A percentile compares a stretch with the other conserved stretches of the same genome.
phyloP scores from a whole-genome alignment of 2,797 vertebrate species.

The Catostomus latipinnis region DNA sequence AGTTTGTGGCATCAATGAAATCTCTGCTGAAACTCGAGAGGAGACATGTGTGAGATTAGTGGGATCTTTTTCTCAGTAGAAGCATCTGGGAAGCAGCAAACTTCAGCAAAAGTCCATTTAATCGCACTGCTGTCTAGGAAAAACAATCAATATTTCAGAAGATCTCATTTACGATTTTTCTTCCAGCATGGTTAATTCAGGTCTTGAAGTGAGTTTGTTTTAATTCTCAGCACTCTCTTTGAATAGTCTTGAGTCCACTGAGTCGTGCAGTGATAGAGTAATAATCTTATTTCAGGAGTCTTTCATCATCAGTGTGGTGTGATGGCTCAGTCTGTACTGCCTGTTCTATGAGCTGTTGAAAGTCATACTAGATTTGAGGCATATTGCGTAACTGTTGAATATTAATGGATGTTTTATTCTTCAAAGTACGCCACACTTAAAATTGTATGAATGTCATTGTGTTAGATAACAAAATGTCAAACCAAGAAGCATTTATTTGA shows the following conservation, averaged over 20 bases:
- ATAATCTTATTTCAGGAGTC: conserved; percentile 37
- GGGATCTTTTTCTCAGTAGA: no score
- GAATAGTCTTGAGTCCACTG: neutral
- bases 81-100: no score
- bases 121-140: no score
- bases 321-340: conserved; percentile 13
- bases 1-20: no score
- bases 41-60: no score
- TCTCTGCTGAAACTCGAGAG: no score
- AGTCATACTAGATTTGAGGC: conserved; percentile 3
- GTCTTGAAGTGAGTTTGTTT: neutral
- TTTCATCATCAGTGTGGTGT: conserved; percentile 28
- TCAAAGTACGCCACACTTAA: no score
- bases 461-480: neutral
- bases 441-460: neutral
- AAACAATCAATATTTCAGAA: no score
- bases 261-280: neutral
- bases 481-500: no score
- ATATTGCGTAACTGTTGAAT: conserved; percentile 37
- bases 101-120: no score
- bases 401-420: conserved; percentile 5
- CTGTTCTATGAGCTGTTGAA: conserved; percentile 15
- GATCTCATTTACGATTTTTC: no score
- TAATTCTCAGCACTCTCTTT: neutral
- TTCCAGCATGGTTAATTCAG: neutral